A percentile compares a stretch with the other conserved stretches of the same genome.
These are phyloP conservation scores for Diorhabda elongata DNA, from an alignment of 1,140 invertebrate genomes.

Conservation along the genomic window DNA sequence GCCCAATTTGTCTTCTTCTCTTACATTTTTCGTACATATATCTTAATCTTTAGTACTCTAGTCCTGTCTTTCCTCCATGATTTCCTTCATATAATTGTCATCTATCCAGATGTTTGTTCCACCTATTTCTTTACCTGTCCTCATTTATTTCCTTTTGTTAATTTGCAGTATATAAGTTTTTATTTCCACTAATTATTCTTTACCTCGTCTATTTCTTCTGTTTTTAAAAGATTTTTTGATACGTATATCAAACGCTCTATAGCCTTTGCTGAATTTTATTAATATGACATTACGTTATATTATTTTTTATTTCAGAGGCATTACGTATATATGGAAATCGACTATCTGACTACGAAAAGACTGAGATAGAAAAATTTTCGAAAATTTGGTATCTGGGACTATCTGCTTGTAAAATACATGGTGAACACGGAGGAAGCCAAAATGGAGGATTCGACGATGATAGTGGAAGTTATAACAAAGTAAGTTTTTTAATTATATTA, in stretches of 20 bases:
- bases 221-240: not conserved
- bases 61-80: too few species aligned
- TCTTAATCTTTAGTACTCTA: too few species aligned
- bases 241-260: too few species aligned
- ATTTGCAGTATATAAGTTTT: not conserved
- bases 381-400: conserved; percentile 88
- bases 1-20: too few species aligned
- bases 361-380: conserved; percentile 80
- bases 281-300: not conserved
- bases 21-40: too few species aligned
- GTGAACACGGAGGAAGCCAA: conserved; percentile 69
- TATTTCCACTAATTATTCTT: not conserved
- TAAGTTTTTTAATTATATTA: conserved; percentile 42
- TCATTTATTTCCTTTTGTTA: not conserved
- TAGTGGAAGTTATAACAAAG: conserved; percentile 89
- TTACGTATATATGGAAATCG: conserved; percentile 74
- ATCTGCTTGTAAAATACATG: conserved; percentile 78
- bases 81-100: too few species aligned
- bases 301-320: conserved; percentile 59
- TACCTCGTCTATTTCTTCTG: not conserved
- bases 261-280: not conserved
- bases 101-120: too few species aligned
- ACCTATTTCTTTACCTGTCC: too few species aligned
- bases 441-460: conserved; percentile 88
- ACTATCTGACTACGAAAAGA: conserved; percentile 80